These are phyloP conservation scores for Apostichopus californicus DNA, from an alignment of 35 echinoderm and acorn worm genomes.

Conservation along the genomic window DNA sequence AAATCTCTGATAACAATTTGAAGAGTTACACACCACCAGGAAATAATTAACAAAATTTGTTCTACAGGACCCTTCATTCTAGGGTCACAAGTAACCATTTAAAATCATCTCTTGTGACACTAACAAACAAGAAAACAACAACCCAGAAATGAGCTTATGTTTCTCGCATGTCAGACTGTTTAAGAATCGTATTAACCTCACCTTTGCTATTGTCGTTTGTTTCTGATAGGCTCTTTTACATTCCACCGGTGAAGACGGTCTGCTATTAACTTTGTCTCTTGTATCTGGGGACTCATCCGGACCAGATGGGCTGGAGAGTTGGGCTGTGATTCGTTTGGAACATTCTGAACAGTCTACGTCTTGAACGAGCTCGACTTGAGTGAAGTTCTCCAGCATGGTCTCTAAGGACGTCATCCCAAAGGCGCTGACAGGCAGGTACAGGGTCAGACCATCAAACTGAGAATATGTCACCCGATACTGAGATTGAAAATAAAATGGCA, in stretches of 20 bases:
- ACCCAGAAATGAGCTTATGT: too few relatives aligned
- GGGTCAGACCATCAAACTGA: constrained; percentile 81
- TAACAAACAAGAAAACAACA: too few relatives aligned
- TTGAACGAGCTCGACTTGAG: constrained; percentile 74
- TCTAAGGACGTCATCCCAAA: constrained; percentile 74
- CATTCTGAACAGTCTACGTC: constrained; percentile 91
- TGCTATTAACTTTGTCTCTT: neutral
- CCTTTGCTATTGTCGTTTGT: constrained; percentile 91
- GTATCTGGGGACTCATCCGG: neutral
- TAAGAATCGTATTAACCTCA: neutral
- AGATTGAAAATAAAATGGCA: constrained; percentile 15
- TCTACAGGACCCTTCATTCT: too few relatives aligned
- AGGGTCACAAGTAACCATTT: too few relatives aligned
- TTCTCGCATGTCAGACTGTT: too few relatives aligned
- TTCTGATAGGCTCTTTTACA: constrained; percentile 70
- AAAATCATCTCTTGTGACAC: too few relatives aligned
- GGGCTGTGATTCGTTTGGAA: constrained; percentile 51
- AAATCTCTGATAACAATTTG: too few relatives aligned
- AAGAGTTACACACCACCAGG: too few relatives aligned
- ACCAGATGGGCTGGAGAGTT: constrained; percentile 6
- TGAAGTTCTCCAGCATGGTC: constrained; percentile 73
- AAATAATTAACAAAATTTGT: too few relatives aligned
- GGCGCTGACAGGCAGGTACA: constrained; percentile 61
- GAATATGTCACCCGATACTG: constrained; percentile 89
- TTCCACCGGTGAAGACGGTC: constrained; percentile 8